phyloP scores from a whole-genome alignment of 2,113 vertebrate species.

The Hemiscyllium ocellatum region DNA sequence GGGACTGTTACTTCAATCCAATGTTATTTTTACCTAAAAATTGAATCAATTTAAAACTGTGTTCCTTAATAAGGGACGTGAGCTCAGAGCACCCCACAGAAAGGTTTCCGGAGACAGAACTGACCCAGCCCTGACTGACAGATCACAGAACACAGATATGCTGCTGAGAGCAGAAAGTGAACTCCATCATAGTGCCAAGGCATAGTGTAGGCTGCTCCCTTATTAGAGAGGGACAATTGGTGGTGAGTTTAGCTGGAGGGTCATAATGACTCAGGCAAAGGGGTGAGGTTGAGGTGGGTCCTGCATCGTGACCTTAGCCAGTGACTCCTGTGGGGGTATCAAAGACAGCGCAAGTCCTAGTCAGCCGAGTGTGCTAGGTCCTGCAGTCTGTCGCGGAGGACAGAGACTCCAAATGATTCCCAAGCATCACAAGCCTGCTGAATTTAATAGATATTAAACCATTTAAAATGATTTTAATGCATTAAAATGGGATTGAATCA shows the following conservation, averaged over 20 bases:
- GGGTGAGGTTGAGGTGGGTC: no score
- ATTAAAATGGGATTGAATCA: background rate
- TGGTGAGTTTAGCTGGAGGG: no score
- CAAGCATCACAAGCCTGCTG: background rate
- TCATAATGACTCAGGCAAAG: no score
- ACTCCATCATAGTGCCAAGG: no score
- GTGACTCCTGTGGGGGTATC: background rate
- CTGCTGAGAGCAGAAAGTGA: no score
- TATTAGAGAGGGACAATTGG: no score
- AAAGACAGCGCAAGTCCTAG: background rate
- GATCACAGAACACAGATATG: background rate
- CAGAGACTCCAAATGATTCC: background rate
- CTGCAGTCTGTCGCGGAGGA: background rate
- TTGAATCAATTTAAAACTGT: background rate
- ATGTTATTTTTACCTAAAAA: background rate
- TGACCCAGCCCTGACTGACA: background rate
- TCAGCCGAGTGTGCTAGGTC: background rate
- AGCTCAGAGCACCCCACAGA: background rate
- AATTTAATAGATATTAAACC: background rate
- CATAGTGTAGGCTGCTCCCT: no score
- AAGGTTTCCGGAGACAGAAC: background rate
- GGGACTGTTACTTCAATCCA: background rate
- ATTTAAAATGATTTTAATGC: background rate
- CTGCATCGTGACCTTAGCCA: no score
- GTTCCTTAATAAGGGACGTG: background rate